phyloP scores from a whole-genome alignment of 2,797 vertebrate species.

The Amazonetta brasiliensis region DNA sequence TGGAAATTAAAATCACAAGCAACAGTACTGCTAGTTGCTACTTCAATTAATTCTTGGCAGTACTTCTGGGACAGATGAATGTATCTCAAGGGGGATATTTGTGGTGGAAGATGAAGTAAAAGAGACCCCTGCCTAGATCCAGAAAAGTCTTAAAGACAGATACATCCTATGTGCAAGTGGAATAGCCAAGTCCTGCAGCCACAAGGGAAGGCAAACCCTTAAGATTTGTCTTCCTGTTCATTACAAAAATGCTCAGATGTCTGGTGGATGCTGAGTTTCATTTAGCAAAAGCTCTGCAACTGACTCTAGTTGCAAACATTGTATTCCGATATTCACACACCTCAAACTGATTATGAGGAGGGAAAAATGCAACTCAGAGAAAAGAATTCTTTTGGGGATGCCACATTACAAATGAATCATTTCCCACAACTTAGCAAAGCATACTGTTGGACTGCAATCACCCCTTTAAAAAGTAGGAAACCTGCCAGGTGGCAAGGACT shows the following conservation, averaged over 20 bases:
- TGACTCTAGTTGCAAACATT: neutral
- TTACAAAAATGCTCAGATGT: neutral
- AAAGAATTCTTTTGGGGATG: neutral
- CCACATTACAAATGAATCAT: neutral
- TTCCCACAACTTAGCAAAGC: neutral
- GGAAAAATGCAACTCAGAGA: neutral
- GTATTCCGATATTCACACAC: neutral
- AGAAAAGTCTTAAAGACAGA: conserved; percentile 13
- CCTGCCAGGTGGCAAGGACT: neutral
- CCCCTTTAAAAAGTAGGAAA: neutral
- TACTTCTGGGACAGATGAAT: neutral
- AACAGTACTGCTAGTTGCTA: conserved; percentile 23
- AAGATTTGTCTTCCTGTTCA: neutral
- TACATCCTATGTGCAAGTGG: neutral
- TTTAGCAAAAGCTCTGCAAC: neutral
- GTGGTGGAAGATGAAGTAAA: conserved; percentile 28
- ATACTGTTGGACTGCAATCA: neutral
- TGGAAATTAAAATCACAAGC: conserved; percentile 30
- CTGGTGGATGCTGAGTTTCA: neutral
- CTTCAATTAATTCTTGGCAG: conserved; percentile 44
- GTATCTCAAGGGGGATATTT: conserved; percentile 48
- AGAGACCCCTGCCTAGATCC: neutral
- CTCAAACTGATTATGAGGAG: neutral
- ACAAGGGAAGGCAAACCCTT: neutral
- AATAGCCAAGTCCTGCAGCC: neutral